phyloP scores from a whole-genome alignment of 2,888 invertebrate genomes.

The Electrophaes corylata region DNA sequence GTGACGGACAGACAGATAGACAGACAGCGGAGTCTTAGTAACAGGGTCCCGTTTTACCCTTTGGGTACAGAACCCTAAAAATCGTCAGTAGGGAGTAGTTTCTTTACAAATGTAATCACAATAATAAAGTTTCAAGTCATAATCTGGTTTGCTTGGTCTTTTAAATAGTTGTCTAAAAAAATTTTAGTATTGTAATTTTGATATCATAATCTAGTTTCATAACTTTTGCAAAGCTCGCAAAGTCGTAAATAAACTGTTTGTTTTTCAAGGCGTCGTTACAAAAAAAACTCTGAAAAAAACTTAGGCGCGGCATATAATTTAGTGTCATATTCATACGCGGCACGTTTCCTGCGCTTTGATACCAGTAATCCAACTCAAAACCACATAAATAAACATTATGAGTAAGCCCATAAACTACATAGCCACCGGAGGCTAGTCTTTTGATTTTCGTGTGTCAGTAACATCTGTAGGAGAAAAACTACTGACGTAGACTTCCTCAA shows the following conservation, averaged over 20 bases:
- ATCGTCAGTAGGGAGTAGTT: too few relatives aligned
- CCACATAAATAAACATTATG: constrained; percentile 59
- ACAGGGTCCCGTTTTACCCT: too few relatives aligned
- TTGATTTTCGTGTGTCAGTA: neutral
- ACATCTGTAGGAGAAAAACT: too few relatives aligned
- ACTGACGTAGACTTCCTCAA: too few relatives aligned
- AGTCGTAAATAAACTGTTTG: neutral
- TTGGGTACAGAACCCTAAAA: too few relatives aligned
- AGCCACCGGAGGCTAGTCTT: neutral
- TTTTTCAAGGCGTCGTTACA: neutral
- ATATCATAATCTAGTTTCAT: neutral
- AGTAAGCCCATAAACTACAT: neutral
- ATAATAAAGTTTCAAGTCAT: too few relatives aligned
- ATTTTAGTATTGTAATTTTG: too few relatives aligned
- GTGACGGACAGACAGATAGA: too few relatives aligned
- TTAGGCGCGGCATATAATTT: constrained; percentile 31
- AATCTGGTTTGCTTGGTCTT: too few relatives aligned
- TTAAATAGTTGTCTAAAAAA: too few relatives aligned
- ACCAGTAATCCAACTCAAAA: constrained; percentile 47
- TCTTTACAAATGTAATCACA: too few relatives aligned
- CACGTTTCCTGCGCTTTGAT: constrained; percentile 48
- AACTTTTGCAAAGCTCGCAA: neutral
- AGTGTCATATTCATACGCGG: constrained; percentile 58
- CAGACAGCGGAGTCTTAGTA: too few relatives aligned
- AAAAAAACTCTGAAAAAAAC: constrained; percentile 9